Base-by-base conservation (phyloP, 1,140 invertebrate genomes). In the Drosophila rhopaloa region DNA sequence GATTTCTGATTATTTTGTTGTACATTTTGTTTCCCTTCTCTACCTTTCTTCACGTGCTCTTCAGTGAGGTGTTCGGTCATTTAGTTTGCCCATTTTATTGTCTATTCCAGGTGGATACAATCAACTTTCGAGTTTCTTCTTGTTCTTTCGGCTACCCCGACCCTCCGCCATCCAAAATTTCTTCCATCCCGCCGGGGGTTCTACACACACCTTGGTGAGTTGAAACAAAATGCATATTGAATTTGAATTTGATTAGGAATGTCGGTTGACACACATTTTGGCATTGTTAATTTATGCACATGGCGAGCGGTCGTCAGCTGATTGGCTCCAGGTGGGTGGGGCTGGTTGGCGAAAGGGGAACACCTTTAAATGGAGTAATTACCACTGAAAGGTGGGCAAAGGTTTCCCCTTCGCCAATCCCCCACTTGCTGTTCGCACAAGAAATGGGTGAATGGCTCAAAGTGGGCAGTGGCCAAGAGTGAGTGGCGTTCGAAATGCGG, bases 291-390 rank as follows among this genome's bases (percentile, higher is more conserved):
- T 81, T 71, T 76, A 66, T 75, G 79, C 68, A 40, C 24, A 67
- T 76, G 65, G 61, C 47, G 53, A 44, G 27, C 62, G 46, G 50
- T 41, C 32, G 54, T 27, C 59, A 41, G 47, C 14, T 83, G 77
- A 80, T 79, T 79, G 77, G 47, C 77, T 16, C 38, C 50, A 56
- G 35, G 11, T 41, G 51, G 38, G 58, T 16, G 24, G 51, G 8
- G 8, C 5, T 27, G 46, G 37, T 32, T 27, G 19, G 11, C 50
- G 16, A 27, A 40, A 43, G 38, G 51, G 43, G 63, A n/a, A 46
- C 19, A 35, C 35, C 60, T 53, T 57, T 76, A 67, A 86, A 89
- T 89, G 77, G 70, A 89, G 84, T 81, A 89, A 89, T 89, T 89
- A 89, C 65, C 59, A 70, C 72, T 73, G 76, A 89, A 88, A 83